These are phyloP conservation scores for Synergus umbraculus DNA, from an alignment of 2,888 invertebrate species.

Conservation along the genomic window DNA sequence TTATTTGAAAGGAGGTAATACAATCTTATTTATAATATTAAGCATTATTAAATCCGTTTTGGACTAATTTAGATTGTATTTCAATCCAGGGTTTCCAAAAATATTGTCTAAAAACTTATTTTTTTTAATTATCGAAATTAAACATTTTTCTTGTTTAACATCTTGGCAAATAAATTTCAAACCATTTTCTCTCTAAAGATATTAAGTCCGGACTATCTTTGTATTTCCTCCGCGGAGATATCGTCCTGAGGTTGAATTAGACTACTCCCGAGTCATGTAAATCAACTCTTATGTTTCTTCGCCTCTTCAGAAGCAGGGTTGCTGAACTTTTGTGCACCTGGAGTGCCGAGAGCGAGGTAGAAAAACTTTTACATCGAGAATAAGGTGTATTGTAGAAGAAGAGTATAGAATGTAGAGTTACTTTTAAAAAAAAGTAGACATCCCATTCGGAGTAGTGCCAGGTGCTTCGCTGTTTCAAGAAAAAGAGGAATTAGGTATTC, in stretches of 20 bases:
- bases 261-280: slow-evolving; percentile 52
- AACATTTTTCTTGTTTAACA: neutral
- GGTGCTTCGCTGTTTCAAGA: slow-evolving; percentile 22
- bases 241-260: slow-evolving; percentile 45
- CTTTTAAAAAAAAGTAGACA: slow-evolving; percentile 31
- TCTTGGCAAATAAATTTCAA: neutral
- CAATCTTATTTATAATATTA: too few relatives aligned
- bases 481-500: slow-evolving; percentile 29
- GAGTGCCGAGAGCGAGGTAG: slow-evolving; percentile 17
- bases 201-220: neutral
- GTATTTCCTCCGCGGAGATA: neutral
- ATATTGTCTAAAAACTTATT: too few relatives aligned
- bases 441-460: slow-evolving; percentile 25
- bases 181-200: neutral
- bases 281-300: slow-evolving; percentile 45
- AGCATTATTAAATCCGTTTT: too few relatives aligned
- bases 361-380: slow-evolving; percentile 39
- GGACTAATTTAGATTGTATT: too few relatives aligned
- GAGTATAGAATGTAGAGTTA: slow-evolving; percentile 12
- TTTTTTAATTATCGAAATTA: neutral
- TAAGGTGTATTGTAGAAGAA: neutral
- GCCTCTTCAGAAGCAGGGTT: slow-evolving; percentile 9
- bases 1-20: too few relatives aligned
- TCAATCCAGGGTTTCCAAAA: too few relatives aligned
- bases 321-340: slow-evolving; percentile 38